Conservation (phyloP, 2,113 vertebrate species). For the Perca fluviatilis region DNA sequence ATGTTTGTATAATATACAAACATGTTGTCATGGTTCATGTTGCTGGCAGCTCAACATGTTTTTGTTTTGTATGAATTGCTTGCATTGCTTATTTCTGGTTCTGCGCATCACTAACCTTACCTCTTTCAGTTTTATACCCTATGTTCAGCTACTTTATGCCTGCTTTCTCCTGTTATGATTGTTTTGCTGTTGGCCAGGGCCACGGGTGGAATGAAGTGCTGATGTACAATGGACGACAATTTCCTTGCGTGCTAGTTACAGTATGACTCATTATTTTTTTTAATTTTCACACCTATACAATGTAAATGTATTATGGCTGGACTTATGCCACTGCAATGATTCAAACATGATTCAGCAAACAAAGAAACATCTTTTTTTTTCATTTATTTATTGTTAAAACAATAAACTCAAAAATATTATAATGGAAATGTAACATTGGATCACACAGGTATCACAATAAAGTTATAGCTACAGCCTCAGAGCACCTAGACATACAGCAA, state of each 20-base stretch:
- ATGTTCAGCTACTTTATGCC: neutral
- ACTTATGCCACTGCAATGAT: neutral
- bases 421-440: neutral
- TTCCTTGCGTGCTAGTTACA: neutral
- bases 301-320: neutral
- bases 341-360: neutral
- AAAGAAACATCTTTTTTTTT: neutral
- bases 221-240: neutral
- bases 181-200: neutral
- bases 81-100: neutral
- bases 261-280: conserved; percentile 1
- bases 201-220: neutral
- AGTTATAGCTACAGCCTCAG: neutral
- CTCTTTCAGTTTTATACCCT: neutral
- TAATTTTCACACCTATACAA: neutral
- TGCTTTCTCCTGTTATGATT: neutral
- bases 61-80: neutral
- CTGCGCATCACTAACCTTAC: neutral
- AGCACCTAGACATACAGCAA: neutral
- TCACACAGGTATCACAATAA: neutral
- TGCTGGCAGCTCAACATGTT: neutral
- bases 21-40: neutral
- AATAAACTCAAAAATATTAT: neutral
- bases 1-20: neutral
- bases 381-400: neutral